Percentiles rank a stretch among this genome's conserved stretches.
Evolutionary conservation across 2,113 vertebrate species (phyloP).

Genomic region (Ptilorrhoa leucosticta): DNA sequence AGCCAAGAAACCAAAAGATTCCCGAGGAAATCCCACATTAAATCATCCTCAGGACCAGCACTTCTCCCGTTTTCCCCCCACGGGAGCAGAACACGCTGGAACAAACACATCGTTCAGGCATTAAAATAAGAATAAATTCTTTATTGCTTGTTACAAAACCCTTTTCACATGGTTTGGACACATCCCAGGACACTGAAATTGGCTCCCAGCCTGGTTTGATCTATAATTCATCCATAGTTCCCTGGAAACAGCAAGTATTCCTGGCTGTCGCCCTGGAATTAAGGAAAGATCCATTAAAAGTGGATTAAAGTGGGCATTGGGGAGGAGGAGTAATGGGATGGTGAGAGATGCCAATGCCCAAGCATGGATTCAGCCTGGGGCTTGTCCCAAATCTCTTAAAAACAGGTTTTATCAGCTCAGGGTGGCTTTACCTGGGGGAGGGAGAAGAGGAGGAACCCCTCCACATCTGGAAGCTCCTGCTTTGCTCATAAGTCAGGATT

Average conservation of each 20-base stretch:
- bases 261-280: background rate
- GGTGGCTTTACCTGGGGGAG: background rate
- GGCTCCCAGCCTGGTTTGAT: background rate
- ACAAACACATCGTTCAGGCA: background rate
- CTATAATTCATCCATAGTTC: background rate
- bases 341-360: background rate
- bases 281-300: background rate
- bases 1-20: background rate
- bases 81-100: rapidly evolving
- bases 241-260: background rate
- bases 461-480: background rate
- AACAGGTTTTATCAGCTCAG: background rate
- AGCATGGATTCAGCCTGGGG: background rate
- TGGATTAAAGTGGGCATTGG: background rate
- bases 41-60: background rate
- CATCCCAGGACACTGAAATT: background rate
- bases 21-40: background rate
- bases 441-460: background rate
- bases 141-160: background rate
- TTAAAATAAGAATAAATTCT: background rate
- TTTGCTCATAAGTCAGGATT: background rate
- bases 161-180: background rate
- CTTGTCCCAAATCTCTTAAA: background rate
- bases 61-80: background rate
- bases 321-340: background rate